phyloP scores from a whole-genome alignment of 2,888 invertebrate genomes.

The Hermodice carunculata region DNA sequence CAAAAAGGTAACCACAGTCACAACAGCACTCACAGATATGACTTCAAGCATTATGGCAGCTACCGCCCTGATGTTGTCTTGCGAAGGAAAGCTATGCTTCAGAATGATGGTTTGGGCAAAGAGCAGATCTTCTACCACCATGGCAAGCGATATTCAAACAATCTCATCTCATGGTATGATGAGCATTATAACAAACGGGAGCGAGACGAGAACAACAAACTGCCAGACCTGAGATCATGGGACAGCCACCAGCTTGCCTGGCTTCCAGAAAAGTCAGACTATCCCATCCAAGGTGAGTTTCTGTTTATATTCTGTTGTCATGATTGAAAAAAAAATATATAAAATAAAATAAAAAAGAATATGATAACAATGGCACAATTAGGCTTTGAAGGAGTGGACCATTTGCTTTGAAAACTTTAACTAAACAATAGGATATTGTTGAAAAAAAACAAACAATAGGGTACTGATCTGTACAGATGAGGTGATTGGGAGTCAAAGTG shows the following conservation, averaged over 20 bases:
- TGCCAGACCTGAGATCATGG: conserved; percentile 61
- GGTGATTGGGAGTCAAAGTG: too few species aligned
- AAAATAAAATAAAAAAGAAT: background rate
- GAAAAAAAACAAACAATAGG: too few species aligned
- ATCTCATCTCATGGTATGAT: conserved; percentile 66
- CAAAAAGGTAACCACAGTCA: conserved; percentile 53
- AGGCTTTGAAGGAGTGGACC: too few species aligned
- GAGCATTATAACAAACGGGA: conserved; percentile 64
- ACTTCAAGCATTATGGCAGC: conserved; percentile 54
- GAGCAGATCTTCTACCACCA: conserved; percentile 65
- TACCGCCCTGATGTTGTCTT: conserved; percentile 59
- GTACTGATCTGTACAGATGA: too few species aligned
- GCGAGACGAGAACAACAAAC: conserved; percentile 47
- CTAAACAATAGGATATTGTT: too few species aligned
- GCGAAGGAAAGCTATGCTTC: conserved; percentile 55
- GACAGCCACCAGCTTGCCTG: conserved; percentile 61
- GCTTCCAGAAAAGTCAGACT: conserved; percentile 65
- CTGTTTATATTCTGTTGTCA: background rate
- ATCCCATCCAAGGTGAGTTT: conserved; percentile 61
- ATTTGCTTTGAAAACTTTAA: too few species aligned
- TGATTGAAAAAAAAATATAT: background rate
- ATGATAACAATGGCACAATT: too few species aligned
- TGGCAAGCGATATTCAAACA: conserved; percentile 62
- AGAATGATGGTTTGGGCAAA: conserved; percentile 59
- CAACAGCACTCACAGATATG: conserved; percentile 62